Percentiles rank a stretch among this genome's conserved stretches.
phyloP scores from a whole-genome alignment of 2,113 vertebrate species.

The Corynorhinus townsendii region DNA sequence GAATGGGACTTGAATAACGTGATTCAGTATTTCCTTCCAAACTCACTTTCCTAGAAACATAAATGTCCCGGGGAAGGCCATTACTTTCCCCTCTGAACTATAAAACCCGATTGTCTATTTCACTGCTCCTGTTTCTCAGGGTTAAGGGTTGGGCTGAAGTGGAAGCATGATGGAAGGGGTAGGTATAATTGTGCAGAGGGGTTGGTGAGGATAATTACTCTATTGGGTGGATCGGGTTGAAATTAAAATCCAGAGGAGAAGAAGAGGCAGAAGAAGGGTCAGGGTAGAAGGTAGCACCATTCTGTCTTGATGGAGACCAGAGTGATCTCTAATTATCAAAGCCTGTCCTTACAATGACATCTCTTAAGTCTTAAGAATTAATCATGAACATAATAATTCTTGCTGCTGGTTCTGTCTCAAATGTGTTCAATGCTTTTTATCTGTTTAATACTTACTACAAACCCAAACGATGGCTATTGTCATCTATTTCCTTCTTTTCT shows the following conservation, averaged over 20 bases:
- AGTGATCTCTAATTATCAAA: not conserved
- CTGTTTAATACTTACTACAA: not conserved
- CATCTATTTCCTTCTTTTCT: not conserved
- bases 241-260: not conserved
- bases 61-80: not conserved
- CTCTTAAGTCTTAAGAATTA: not conserved
- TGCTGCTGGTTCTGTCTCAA: not conserved
- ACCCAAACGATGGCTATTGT: not conserved
- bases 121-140: not conserved
- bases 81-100: not conserved
- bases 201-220: not conserved
- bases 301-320: not conserved
- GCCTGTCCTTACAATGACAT: not conserved
- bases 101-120: not conserved
- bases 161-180: not conserved
- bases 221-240: not conserved
- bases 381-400: not conserved
- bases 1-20: not conserved
- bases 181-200: not conserved
- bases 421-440: not conserved
- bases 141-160: not conserved
- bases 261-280: not conserved
- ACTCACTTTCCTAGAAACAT: not conserved
- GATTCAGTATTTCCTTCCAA: not conserved
- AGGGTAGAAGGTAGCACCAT: not conserved